Evolutionary conservation across 2,113 vertebrate genomes (phyloP).

Genomic region (Scatophagus argus): DNA sequence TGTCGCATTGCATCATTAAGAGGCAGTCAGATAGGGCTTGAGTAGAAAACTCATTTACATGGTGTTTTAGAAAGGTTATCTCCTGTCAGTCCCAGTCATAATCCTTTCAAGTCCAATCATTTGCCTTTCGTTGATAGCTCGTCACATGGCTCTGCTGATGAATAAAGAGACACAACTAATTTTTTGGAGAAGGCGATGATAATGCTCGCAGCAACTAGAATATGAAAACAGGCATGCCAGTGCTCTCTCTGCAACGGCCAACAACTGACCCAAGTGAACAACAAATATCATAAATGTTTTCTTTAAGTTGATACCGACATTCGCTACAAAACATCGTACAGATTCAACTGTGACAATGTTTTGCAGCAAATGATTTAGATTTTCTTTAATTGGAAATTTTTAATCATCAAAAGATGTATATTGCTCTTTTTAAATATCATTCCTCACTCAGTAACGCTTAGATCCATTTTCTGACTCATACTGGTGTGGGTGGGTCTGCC

Average conservation of each 20-base stretch:
- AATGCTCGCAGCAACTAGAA: conserved; percentile 46
- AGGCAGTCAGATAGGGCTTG: conserved; percentile 70
- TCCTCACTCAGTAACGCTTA: conserved; percentile 45
- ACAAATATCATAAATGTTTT: neutral
- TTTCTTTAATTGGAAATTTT: conserved; percentile 1
- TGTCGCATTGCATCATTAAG: conserved; percentile 71
- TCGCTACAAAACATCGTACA: conserved; percentile 1
- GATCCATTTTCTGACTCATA: conserved; percentile 42
- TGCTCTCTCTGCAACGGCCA: conserved; percentile 20
- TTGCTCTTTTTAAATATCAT: conserved; percentile 26
- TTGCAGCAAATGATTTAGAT: neutral
- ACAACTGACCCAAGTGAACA: neutral
- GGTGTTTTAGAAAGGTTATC: conserved; percentile 83
- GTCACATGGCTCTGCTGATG: conserved; percentile 52
- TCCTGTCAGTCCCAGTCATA: conserved; percentile 72
- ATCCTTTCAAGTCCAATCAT: conserved; percentile 80
- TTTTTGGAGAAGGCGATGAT: conserved; percentile 33
- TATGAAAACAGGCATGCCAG: conserved; percentile 18
- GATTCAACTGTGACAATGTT: conserved; percentile 3
- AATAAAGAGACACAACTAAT: conserved; percentile 39
- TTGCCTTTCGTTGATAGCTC: conserved; percentile 73
- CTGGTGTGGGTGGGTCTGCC: conserved; percentile 45
- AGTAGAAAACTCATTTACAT: conserved; percentile 82
- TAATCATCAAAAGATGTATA: neutral
- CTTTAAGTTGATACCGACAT: conserved; percentile 6